phyloP scores from a whole-genome alignment of 2,888 invertebrate genomes.

The Metacarcinus magister region DNA sequence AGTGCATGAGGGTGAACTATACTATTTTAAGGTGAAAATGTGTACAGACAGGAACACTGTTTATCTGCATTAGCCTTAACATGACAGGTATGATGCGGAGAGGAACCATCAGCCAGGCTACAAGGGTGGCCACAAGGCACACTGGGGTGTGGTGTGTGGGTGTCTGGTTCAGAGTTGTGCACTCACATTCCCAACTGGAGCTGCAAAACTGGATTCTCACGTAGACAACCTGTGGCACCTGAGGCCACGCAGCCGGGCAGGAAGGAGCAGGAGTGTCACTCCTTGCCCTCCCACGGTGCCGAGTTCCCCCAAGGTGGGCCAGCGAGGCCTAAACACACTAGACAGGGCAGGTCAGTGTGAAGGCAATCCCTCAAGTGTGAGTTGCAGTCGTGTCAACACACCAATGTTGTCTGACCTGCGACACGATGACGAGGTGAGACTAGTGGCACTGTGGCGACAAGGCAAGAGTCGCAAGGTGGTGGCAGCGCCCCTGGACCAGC shows the following conservation, averaged over 20 bases:
- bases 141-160: constrained; percentile 82
- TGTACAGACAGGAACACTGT: background rate
- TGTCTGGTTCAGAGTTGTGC: constrained; percentile 78
- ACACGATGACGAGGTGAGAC: constrained; percentile 64
- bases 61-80: constrained; percentile 67
- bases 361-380: constrained; percentile 58
- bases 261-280: constrained; percentile 69
- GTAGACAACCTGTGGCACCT: constrained; percentile 80
- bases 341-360: constrained; percentile 52
- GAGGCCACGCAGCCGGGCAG: constrained; percentile 71
- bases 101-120: constrained; percentile 79
- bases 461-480: constrained; percentile 80
- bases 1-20: background rate
- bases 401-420: constrained; percentile 70
- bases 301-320: constrained; percentile 56
- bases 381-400: constrained; percentile 70
- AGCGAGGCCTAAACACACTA: constrained; percentile 54
- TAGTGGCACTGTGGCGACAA: constrained; percentile 78
- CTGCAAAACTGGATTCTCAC: constrained; percentile 73
- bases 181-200: constrained; percentile 62
- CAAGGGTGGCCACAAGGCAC: constrained; percentile 78
- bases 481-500: constrained; percentile 73
- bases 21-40: background rate
- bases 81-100: constrained; percentile 80
- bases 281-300: constrained; percentile 66